phyloP scores from a whole-genome alignment of 35 echinoderm and acorn worm genomes.

The Eucidaris tribuloides region DNA sequence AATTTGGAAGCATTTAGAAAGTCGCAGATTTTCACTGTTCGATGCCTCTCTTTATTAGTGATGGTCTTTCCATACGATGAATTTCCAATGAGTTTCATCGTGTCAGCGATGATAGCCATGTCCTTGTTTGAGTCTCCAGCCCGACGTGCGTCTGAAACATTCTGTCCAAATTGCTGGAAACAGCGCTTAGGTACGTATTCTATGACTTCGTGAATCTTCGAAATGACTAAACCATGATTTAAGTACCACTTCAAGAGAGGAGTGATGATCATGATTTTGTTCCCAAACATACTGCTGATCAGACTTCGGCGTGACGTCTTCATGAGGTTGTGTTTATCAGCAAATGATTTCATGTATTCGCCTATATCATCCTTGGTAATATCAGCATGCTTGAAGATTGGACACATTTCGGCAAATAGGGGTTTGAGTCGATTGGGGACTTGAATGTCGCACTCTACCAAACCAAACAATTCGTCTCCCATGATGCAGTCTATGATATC shows the following conservation, averaged over 20 bases:
- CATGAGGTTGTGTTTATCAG: constrained; percentile 5
- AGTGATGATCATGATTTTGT: constrained; percentile 16
- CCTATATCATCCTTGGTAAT: constrained; percentile 40
- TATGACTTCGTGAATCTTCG: constrained; percentile 6
- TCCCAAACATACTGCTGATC: constrained; percentile 39
- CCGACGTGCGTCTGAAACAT: constrained; percentile 6
- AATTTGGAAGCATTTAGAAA: neutral
- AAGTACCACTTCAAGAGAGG: constrained; percentile 51
- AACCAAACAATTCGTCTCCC: constrained; percentile 11
- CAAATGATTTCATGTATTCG: constrained; percentile 15
- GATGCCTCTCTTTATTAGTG: constrained; percentile 40
- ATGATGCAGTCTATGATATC: neutral
- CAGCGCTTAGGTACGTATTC: neutral
- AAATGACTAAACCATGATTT: constrained; percentile 7
- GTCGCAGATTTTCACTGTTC: neutral
- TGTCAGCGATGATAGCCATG: constrained; percentile 38
- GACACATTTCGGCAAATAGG: constrained; percentile 44
- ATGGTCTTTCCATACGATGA: constrained; percentile 37
- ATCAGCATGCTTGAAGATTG: constrained; percentile 44
- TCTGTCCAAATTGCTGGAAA: constrained; percentile 38
- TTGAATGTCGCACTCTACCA: constrained; percentile 43
- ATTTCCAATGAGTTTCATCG: constrained; percentile 42
- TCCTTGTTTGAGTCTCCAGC: constrained; percentile 3
- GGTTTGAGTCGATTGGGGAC: constrained; percentile 5
- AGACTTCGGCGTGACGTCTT: constrained; percentile 2